Evolutionary conservation across 1,140 invertebrate species (phyloP), one percentile per base, ranked within the genome.

Genomic region (Orussus abietinus): DNA sequence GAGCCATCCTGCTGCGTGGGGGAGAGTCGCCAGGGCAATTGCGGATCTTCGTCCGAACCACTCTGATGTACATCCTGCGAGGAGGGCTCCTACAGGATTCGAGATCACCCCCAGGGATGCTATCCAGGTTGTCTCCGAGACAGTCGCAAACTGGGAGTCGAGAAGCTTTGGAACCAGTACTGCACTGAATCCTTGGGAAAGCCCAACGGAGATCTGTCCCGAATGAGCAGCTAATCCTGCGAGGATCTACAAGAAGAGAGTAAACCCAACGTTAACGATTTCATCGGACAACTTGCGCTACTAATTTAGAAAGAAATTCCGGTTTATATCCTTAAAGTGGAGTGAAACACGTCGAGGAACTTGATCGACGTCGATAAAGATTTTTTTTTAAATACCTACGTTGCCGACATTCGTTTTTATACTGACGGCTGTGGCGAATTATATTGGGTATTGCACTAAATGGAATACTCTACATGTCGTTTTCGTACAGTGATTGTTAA

Each of bases 1-100:
- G 0, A 86, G 54, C 85, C 87, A 92, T 6, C 88, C 88, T 4
- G 80, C 51, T 1, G 86, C 59, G 52, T 86, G 88, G 0, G 88
- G 86, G 18, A 90, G 47, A 4, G 82, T 79, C 2, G 84, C 82
- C 9, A 86, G 64, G 51, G 86, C 79, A 17, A 92, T 78, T 1
- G 86, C 80, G 3, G 77, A 69, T 58, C 81, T 82, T 25, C 89
- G 68, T 1, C 90, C 90, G 29, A 85, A 71, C 10, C 75, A 76
- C 57, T 86, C 83, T 38, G 82, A 79, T 57, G 82, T 71, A 31
- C 83, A 62, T 2, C 84, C 84, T 2, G 83, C 83, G 10, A 84
- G 57, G 4, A 86, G 59, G 2, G 84, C 82, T 3, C 84, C 84
- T 5, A 84, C 53, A 2, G 84, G 84, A 64, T 85, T 87, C 1